phyloP scores from a whole-genome alignment of 1,140 invertebrate genomes.

The Heterodera carotae region DNA sequence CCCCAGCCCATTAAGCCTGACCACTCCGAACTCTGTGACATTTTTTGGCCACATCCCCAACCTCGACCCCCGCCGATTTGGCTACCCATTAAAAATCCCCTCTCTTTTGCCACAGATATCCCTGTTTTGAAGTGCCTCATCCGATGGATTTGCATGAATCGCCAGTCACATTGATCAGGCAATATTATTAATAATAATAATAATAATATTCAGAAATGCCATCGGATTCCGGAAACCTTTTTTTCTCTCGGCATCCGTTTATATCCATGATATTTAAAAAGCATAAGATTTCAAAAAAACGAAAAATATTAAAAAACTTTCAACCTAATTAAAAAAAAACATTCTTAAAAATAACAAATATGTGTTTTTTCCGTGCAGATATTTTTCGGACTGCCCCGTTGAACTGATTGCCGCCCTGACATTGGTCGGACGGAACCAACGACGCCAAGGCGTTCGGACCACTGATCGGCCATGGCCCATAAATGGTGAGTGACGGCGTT shows the following conservation, averaged over 20 bases:
- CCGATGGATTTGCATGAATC: conserved; percentile 98
- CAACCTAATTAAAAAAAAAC: no score
- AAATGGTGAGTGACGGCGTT: neutral
- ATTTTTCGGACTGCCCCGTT: conserved; percentile 89
- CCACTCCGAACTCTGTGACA: no score
- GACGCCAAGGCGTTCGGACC: conserved; percentile 78
- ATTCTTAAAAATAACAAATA: neutral
- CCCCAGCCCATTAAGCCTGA: no score
- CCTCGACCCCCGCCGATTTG: no score
- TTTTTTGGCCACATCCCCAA: no score
- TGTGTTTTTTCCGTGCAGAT: conserved; percentile 8
- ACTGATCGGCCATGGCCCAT: conserved; percentile 74
- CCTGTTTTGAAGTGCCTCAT: conserved; percentile 98
- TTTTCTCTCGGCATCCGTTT: no score
- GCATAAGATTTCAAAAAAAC: no score
- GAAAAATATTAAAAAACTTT: no score
- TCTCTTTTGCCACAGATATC: conserved; percentile 74
- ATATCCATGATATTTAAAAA: no score
- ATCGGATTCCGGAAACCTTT: no score
- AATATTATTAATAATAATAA: conserved; percentile 65
- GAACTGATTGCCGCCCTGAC: conserved; percentile 93
- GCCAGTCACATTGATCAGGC: conserved; percentile 89
- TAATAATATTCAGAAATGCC: neutral
- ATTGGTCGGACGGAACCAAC: conserved; percentile 77
- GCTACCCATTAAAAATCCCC: no score